Base-by-base conservation (phyloP, 2,888 invertebrate species). In the Hipparchia semele region DNA sequence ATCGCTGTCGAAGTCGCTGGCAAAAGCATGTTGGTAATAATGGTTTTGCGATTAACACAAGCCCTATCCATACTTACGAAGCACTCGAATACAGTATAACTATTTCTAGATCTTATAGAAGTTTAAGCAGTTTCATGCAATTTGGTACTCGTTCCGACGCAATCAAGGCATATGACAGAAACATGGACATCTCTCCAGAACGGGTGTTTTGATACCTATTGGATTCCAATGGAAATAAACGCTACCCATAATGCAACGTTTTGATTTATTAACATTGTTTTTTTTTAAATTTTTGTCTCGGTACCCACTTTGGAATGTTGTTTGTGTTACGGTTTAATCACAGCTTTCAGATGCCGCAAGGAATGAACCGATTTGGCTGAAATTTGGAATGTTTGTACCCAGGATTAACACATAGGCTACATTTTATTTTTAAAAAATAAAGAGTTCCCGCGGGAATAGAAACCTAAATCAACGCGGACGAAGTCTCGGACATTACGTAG, bases 151-250 rank as follows among this genome's bases (percentile, higher is more conserved):
- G 66, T 53, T 69, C 61, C 64, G 51, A 51, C 45, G 69, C 77
- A 76, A 75, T 79, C 78, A 76, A 80, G 78, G 77, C 75, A 79
- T 75, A 75, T 76, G 72, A 75, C 76, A 68, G 68, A 61, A 64
- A 78, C 75, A 76, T 72, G 71, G 72, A 45, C 76, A 74, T 74
- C 76, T 62, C 60, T 71, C 64, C 67, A 9, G 13, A 73, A 68
- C 39, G 9, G 70, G 70, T 45, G 67, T 62, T 54, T 9, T 70
- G 9, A 56, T 33, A 23, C 6, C 9, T 23, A 13, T 70, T 58
- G 58, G 67, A 75, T 77, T 72, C 73, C 71, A 60, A 76, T 73
- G 72, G 67, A 70, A 74, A 76, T 73, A 56, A 64, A 53, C 53
- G 60, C 64, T 70, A 70, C 70, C 72, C 70, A 72, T 70, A 65